Evolutionary conservation across 2,888 invertebrate species (phyloP).

Genomic region (Trissoscelio sp.): DNA sequence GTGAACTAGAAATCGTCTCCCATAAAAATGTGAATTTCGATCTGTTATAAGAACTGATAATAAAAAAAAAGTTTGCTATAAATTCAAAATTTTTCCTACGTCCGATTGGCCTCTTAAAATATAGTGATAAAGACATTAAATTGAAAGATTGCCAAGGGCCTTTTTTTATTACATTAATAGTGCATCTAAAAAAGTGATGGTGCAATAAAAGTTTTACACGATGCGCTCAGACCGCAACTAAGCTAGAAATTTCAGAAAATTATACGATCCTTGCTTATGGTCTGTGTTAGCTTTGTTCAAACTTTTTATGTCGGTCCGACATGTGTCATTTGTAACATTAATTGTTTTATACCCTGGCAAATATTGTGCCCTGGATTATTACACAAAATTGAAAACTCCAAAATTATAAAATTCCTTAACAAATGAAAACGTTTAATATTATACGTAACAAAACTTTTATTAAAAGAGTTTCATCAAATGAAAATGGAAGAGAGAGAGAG

Average conservation of each 20-base stretch:
- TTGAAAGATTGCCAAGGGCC: background rate
- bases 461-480: no score
- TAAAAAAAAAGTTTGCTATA: no score
- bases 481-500: no score
- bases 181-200: slow-evolving; percentile 21
- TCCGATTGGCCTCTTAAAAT: background rate
- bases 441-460: no score
- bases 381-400: no score
- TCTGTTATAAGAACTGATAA: no score
- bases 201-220: slow-evolving; percentile 17
- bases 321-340: background rate
- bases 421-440: no score
- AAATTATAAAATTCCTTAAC: no score
- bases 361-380: no score
- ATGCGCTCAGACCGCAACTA: background rate
- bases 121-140: background rate
- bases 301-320: background rate
- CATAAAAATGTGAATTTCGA: no score
- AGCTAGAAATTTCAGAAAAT: slow-evolving; percentile 5
- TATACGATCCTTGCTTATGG: background rate
- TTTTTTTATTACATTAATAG: slow-evolving; percentile 35
- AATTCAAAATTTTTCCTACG: no score
- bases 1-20: no score
- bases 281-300: background rate
- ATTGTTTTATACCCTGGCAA: background rate